phyloP scores from a whole-genome alignment of 2,113 vertebrate genomes.

The Colinus virginianus region DNA sequence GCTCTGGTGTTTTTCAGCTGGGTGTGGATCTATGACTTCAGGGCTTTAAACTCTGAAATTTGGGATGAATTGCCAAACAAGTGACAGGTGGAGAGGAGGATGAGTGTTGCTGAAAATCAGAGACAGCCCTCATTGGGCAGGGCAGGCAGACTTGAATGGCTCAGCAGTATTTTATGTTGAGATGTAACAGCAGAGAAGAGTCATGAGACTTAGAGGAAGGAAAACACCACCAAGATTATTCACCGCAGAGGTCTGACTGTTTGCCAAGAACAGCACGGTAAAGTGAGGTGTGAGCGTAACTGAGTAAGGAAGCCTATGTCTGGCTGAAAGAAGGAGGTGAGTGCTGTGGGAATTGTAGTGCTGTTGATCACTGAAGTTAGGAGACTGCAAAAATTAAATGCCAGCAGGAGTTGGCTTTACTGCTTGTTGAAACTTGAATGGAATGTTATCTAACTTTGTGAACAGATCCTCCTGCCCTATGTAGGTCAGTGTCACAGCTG shows the following conservation, averaged over 20 bases:
- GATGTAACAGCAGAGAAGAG: background rate
- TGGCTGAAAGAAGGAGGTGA: background rate
- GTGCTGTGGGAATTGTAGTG: background rate
- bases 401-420: background rate
- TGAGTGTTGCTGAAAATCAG: background rate
- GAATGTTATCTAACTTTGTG: conserved; percentile 5
- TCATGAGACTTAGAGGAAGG: background rate
- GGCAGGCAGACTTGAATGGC: background rate
- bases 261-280: background rate
- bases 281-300: background rate
- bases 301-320: background rate
- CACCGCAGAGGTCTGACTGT: background rate
- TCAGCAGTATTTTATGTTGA: background rate
- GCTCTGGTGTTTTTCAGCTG: background rate
- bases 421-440: conserved; percentile 25
- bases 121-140: background rate
- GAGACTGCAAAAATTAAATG: background rate
- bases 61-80: background rate
- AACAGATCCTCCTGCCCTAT: background rate
- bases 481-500: background rate
- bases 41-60: conserved; percentile 4
- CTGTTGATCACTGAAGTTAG: background rate
- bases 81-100: background rate
- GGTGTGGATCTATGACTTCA: conserved; percentile 9
- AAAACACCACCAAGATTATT: background rate